Base-by-base conservation (phyloP, 1,140 invertebrate genomes). In the Octopus sinensis region DNA sequence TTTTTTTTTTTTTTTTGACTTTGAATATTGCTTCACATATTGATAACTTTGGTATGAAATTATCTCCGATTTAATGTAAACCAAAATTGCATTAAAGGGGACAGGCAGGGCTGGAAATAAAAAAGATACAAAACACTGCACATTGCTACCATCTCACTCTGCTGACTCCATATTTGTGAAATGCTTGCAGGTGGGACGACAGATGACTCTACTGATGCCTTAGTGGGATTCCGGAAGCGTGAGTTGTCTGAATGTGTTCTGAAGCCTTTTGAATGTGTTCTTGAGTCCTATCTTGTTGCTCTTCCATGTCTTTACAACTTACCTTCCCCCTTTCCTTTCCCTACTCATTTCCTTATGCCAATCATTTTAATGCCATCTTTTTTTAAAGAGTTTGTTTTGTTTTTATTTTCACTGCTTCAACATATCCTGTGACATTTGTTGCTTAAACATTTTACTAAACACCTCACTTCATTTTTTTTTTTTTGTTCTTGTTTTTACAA, bases 241-340 rank as follows among this genome's bases (percentile, higher is more conserved):
- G 68, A 73, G 68, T 73, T 73, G 68, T 73, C 68, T 73, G 68
- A 73, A 73, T 73, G 68, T 73, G 68, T 73, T 73, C 68, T 73
- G 68, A 73, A n/a, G 68, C 68, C 68, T 73, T 73, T 73, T 73
- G 68, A 23, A 73, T 73, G 68, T 73, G 68, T 73, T 73, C 68
- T 73, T 73, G 68, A 73, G 68, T 73, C 68, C 5, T 73, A n/a
- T 73, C 68, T 17, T 73, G 17, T 73, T 73, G 6, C 68, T 73
- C 68, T 73, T 73, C 30, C 68, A 73, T 12, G 5, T 23, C 68
- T 13, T 73, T 23, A n/a, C 68, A 43, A 73, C 68, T n/a, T n/a
- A 73, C 68, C 68, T 12, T 12, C 56, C 68, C 7, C 17, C 68
- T 23, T 73, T 73, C 30, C 68, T 71, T n/a, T 13, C 68, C 68